These are phyloP conservation scores for Cotesia congregata DNA, from an alignment of 2,888 invertebrate genomes.

Conservation along the genomic window DNA sequence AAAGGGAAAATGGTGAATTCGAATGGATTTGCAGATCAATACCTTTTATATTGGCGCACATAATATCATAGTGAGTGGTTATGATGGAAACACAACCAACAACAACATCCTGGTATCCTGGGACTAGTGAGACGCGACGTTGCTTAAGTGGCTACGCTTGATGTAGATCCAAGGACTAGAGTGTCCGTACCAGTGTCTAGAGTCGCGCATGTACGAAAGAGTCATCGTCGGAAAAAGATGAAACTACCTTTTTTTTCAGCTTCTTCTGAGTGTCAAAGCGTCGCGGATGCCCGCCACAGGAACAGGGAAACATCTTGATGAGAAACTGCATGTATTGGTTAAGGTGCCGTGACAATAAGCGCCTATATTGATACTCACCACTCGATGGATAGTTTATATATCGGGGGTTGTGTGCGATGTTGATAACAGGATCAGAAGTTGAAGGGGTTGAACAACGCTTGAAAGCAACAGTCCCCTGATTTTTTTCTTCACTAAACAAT, in stretches of 20 bases:
- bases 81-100: slow-evolving; percentile 49
- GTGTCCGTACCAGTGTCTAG: slow-evolving; percentile 39
- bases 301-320: slow-evolving; percentile 56
- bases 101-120: slow-evolving; percentile 62
- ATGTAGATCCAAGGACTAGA: slow-evolving; percentile 47
- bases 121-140: slow-evolving; percentile 63
- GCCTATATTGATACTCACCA: slow-evolving; percentile 1
- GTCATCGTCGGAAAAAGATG: slow-evolving; percentile 60
- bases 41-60: slow-evolving; percentile 7
- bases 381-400: background rate
- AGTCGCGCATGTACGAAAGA: slow-evolving; percentile 55
- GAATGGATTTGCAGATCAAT: background rate
- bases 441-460: background rate
- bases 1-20: slow-evolving; percentile 4
- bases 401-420: background rate
- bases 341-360: slow-evolving; percentile 5
- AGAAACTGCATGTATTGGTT: slow-evolving; percentile 31
- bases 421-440: background rate
- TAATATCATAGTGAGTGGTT: background rate
- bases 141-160: slow-evolving; percentile 63
- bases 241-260: slow-evolving; percentile 60
- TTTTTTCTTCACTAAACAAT: too few relatives aligned
- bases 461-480: too few relatives aligned
- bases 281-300: slow-evolving; percentile 68
- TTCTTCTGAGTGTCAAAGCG: slow-evolving; percentile 67